Evolutionary conservation across 2,888 invertebrate species (phyloP), one percentile per base, ranked within the genome.

Genomic region (Thalpophila matura): DNA sequence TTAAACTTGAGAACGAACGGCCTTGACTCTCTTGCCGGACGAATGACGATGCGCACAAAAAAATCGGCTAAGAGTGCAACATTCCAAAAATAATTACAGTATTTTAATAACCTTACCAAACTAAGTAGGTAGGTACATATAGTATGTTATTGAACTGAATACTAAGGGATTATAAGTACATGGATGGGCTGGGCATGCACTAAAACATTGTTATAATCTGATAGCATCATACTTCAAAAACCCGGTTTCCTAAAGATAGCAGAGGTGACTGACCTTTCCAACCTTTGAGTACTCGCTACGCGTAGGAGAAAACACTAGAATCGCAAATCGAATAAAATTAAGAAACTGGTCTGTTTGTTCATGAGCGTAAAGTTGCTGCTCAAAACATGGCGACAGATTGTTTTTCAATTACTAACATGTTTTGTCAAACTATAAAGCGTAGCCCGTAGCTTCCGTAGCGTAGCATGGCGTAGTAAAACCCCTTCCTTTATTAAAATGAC

Each of bases 1-100:
- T 47, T 55, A 67, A 58, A 53, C 64, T 69, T 50, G 50, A 64
- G 66, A 66, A 64, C 49, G 51, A 77, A 82, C 85, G 88, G 77
- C 91, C 91, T 91, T 91, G 90, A 89, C 86, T 86, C 79, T 78
- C 58, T 47, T 69, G 40, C 64, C 61, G 73, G 45, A 69, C 78
- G 76, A 68, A 75, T 71, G 71, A 66, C 59, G 69, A 71, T 57
- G 61, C 45, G 68, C 63, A 62, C 68, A 77, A 82, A 84, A n/a
- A 84, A 82, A 81, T 55, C 45, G n/a, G 40, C 57, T 46, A 68
- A 70, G 55, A 80, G 46, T 63, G 55, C 37, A 67, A 68, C 74
- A 74, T 78, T 81, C 69, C 50, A 58, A 61, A 70, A 43, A 24
- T 62, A 67, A 72, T 55, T 61, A 59, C 53, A 58, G 37, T 42